Conservation (phyloP, 2,888 invertebrate genomes). For the Drosophila austrosaltans region DNA sequence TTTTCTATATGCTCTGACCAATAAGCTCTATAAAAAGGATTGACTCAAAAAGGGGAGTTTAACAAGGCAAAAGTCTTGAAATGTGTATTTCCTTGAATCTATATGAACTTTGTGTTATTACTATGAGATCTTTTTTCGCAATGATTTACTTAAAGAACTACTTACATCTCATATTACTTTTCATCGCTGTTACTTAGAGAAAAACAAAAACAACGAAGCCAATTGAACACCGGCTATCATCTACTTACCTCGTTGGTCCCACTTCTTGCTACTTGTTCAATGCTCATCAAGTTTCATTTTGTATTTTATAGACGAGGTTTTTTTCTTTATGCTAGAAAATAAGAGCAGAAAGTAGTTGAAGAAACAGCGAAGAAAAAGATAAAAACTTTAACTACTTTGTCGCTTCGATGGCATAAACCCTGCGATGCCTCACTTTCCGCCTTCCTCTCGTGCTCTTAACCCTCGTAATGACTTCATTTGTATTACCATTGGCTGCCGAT, state of each 20-base stretch:
- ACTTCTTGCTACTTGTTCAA: not conserved
- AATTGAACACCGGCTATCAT: not conserved
- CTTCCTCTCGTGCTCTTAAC: not conserved
- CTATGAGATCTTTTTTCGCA: too few species aligned
- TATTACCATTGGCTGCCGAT: constrained; percentile 72
- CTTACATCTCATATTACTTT: not conserved
- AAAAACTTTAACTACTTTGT: constrained; percentile 73
- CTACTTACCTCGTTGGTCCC: not conserved
- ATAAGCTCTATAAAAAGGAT: not conserved
- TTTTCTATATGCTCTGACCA: not conserved
- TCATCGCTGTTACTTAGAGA: not conserved
- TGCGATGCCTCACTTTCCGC: constrained; percentile 1
- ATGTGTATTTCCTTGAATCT: too few species aligned
- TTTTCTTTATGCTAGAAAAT: constrained; percentile 24
- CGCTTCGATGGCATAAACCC: constrained; percentile 67
- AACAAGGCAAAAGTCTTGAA: too few species aligned
- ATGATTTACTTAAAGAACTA: too few species aligned
- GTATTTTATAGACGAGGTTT: constrained; percentile 8
- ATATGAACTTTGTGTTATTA: too few species aligned
- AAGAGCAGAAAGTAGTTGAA: constrained; percentile 16
- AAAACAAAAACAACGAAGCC: not conserved
- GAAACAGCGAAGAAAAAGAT: constrained; percentile 35
- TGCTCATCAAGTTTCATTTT: constrained; percentile 20
- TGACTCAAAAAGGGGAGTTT: too few species aligned
- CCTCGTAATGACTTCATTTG: constrained; percentile 76